Base-by-base conservation (phyloP, 1,140 invertebrate species). In the Oedothorax gibbosus region DNA sequence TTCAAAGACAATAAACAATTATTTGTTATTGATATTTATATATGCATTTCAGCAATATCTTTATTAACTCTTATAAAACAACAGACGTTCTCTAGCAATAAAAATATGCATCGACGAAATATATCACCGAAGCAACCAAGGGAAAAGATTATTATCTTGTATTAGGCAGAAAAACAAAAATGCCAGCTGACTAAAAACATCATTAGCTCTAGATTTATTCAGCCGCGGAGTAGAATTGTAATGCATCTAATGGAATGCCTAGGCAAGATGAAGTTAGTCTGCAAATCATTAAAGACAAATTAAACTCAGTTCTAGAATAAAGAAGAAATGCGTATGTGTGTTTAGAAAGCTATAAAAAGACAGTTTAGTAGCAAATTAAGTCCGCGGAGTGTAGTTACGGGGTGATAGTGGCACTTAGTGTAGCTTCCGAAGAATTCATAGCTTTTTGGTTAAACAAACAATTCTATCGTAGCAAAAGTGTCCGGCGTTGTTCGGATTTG, bases 271-370 rank as follows among this genome's bases (percentile, higher is more conserved):
- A 65, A 82, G 60, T 57, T 57, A 64, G 65, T 50, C 80, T 82
- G 65, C 56, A 82, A 82, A 82, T 82, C 80, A 82, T 82, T 82
- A 82, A 73, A 82, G 80, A 71, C 73, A 82, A 82, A 82, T 82
- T 82, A 73, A 82, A 82, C 80, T 73, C 54, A 71, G 65, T 71
- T 71, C 66, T 71, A 71, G 64, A 82, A 71, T 56, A 51, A 73
- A 79, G 66, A 53, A n/a, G 57, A 56, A 56, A 66, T 68, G 71
- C 20, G 53, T 57, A 82, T 82, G 73, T 73, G 80, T 82, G 80
- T 35, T 73, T 69, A 21, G 69, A 35, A 15, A 56, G 73, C 15
- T 57, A 82, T 68, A 73, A 73, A 71, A 71, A 82, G 68, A n/a
- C 60, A 73, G 69, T 82, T 82, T 82, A 82, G 68, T 60, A 73